These are phyloP conservation scores for Lysandra coridon DNA, from an alignment of 2,888 invertebrate genomes.

Conservation along the genomic window DNA sequence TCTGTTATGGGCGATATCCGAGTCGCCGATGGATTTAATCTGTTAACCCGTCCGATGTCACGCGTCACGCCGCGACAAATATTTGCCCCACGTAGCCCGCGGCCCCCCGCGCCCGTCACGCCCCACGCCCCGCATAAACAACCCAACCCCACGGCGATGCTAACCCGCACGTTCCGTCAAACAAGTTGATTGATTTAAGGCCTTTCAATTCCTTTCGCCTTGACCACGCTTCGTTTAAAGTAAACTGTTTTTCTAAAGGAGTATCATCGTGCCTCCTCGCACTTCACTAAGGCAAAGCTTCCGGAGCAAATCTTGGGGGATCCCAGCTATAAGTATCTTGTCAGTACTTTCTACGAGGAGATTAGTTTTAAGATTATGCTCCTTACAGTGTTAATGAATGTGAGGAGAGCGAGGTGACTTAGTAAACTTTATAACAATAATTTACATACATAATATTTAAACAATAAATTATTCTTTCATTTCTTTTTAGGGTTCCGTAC, in stretches of 20 bases:
- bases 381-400: background rate
- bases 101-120: background rate
- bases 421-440: background rate
- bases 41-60: constrained; percentile 3
- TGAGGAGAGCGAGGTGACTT: background rate
- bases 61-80: constrained; percentile 5
- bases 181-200: constrained; percentile 8
- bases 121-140: constrained; percentile 8
- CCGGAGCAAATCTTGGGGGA: background rate
- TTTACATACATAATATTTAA: background rate
- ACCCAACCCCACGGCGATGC: background rate
- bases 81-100: constrained; percentile 4
- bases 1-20: background rate
- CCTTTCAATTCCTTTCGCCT: background rate
- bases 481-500: too few species aligned
- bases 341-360: too few species aligned
- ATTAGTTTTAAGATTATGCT: background rate
- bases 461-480: too few species aligned
- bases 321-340: too few species aligned
- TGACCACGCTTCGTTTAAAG: background rate
- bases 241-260: background rate
- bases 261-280: background rate
- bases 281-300: background rate
- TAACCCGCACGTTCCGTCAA: background rate
- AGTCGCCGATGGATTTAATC: constrained; percentile 10